These are phyloP conservation scores for Apostichopus californicus DNA, from an alignment of 35 echinoderm and acorn worm species.

Conservation along the genomic window DNA sequence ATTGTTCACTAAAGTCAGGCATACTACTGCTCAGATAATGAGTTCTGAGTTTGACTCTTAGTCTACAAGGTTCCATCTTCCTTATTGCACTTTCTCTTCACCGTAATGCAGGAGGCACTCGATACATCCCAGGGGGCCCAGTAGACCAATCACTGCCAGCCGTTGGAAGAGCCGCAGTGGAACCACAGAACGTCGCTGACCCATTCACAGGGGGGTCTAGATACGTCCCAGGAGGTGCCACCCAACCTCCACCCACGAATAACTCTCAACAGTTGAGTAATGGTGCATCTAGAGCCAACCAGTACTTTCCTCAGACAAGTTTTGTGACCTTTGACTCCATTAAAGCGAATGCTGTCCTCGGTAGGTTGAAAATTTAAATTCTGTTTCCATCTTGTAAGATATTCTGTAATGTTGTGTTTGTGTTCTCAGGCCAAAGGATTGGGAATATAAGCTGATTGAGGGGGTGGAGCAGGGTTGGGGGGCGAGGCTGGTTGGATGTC, in stretches of 20 bases:
- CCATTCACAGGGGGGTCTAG: slow-evolving; percentile 92
- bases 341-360: slow-evolving; percentile 83
- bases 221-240: slow-evolving; percentile 60
- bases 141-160: slow-evolving; percentile 63
- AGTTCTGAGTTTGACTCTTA: too few relatives aligned
- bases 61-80: background rate
- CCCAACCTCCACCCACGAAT: slow-evolving; percentile 2
- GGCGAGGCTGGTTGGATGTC: too few relatives aligned
- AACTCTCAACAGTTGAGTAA: slow-evolving; percentile 8
- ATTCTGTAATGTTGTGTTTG: too few relatives aligned
- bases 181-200: slow-evolving; percentile 46
- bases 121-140: slow-evolving; percentile 79
- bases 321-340: slow-evolving; percentile 82
- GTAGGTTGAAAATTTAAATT: slow-evolving; percentile 45
- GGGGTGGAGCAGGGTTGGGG: too few relatives aligned
- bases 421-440: too few relatives aligned
- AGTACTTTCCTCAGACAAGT: slow-evolving; percentile 81
- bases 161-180: slow-evolving; percentile 42
- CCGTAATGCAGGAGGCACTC: slow-evolving; percentile 69
- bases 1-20: too few relatives aligned
- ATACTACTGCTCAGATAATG: too few relatives aligned
- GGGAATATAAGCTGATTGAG: too few relatives aligned
- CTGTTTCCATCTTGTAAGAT: too few relatives aligned
- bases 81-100: background rate
- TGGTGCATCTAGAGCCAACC: slow-evolving; percentile 30